These are phyloP conservation scores for Cynaeus angustus DNA, from an alignment of 2,888 invertebrate genomes.

Conservation along the genomic window DNA sequence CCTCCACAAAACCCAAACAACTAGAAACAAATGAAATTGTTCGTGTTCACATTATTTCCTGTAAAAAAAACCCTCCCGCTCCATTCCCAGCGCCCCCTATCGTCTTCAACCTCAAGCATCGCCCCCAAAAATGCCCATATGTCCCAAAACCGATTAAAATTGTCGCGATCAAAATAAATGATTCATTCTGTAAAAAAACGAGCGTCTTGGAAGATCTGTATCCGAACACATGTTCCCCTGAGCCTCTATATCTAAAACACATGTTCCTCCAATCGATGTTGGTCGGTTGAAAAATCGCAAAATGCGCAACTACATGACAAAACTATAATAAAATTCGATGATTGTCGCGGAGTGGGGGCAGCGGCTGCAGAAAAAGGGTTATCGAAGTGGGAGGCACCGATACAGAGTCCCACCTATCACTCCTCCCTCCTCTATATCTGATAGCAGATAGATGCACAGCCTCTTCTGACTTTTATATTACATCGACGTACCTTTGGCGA, in stretches of 20 bases:
- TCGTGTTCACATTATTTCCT: no score
- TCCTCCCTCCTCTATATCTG: conserved; percentile 65
- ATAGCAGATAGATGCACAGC: conserved; percentile 50
- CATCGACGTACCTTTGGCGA: conserved; percentile 40
- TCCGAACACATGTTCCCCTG: not conserved
- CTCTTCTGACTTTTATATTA: conserved; percentile 44
- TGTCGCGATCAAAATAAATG: conserved; percentile 32
- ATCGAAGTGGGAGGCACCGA: conserved; percentile 68
- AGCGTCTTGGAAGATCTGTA: not conserved
- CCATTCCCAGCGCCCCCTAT: conserved; percentile 17
- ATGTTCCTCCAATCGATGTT: conserved; percentile 10
- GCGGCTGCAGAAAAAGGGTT: conserved; percentile 62
- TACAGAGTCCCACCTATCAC: conserved; percentile 67
- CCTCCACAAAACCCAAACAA: no score
- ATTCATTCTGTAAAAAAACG: conserved; percentile 3
- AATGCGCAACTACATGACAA: conserved; percentile 61
- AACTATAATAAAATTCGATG: conserved; percentile 69
- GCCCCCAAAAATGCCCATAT: conserved; percentile 3
- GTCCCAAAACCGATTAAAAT: conserved; percentile 17
- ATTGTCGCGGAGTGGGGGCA: conserved; percentile 55
- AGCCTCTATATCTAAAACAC: not conserved
- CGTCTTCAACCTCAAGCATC: conserved; percentile 11
- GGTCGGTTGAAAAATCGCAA: conserved; percentile 50
- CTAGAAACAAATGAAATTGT: no score
- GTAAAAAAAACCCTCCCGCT: no score